These are phyloP conservation scores for Lamellibrachia columna DNA, from an alignment of 2,888 invertebrate genomes.

Conservation along the genomic window DNA sequence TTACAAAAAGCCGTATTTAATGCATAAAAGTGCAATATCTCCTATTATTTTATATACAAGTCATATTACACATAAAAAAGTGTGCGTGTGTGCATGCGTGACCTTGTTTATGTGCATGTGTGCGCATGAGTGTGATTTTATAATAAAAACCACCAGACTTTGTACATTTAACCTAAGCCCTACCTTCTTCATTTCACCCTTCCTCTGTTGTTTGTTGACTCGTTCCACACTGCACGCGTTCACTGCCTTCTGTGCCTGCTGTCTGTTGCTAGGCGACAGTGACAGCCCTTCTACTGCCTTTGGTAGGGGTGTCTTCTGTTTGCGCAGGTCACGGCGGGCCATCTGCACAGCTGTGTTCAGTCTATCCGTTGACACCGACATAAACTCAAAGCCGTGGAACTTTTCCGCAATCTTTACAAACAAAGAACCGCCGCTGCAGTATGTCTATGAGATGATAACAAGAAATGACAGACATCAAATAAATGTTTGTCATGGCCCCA, in stretches of 20 bases:
- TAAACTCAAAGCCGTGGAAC: background rate
- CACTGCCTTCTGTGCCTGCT: background rate
- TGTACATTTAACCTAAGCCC: background rate
- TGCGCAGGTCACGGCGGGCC: background rate
- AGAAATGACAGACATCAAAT: too few relatives aligned
- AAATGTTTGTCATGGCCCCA: too few relatives aligned
- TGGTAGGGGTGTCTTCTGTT: background rate
- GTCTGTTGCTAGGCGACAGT: background rate
- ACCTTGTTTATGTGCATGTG: too few relatives aligned
- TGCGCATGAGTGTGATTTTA: too few relatives aligned
- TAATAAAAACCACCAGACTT: too few relatives aligned
- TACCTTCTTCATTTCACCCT: background rate
- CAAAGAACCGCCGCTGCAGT: background rate
- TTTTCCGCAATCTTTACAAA: constrained; percentile 11
- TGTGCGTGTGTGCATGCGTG: too few relatives aligned
- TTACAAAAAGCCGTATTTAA: too few relatives aligned
- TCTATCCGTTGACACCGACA: background rate
- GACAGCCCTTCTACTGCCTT: background rate
- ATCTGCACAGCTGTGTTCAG: background rate
- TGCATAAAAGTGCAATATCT: too few relatives aligned
- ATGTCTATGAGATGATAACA: too few relatives aligned
- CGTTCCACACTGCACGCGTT: too few relatives aligned
- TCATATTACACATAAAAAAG: too few relatives aligned
- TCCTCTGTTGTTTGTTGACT: background rate
- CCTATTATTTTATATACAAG: too few relatives aligned